These are phyloP conservation scores for Fistularia tabacaria DNA, from an alignment of 2,797 vertebrate species.

Conservation along the genomic window DNA sequence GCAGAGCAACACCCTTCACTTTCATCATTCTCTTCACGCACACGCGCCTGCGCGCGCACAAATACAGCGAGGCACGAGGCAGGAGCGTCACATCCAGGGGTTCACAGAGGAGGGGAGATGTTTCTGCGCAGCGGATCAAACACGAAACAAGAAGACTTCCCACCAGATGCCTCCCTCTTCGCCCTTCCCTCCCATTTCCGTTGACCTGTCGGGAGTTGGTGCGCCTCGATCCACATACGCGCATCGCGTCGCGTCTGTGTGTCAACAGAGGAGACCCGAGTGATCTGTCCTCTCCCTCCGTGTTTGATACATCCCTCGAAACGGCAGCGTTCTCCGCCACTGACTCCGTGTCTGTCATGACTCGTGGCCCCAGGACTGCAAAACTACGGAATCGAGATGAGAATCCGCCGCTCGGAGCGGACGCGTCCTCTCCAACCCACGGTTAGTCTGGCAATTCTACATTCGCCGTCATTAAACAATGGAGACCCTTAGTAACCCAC, in stretches of 20 bases:
- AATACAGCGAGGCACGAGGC: conserved; percentile 13
- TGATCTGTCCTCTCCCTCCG: conserved; percentile 18
- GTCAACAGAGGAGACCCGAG: conserved; percentile 30
- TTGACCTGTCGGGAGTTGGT: conserved; percentile 43
- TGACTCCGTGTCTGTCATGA: conserved; percentile 50
- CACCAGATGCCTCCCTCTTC: background rate
- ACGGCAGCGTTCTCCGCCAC: background rate
- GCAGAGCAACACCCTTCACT: conserved; percentile 16
- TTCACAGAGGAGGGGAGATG: conserved; percentile 15
- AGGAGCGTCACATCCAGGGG: conserved; percentile 36
- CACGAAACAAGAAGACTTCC: conserved; percentile 10
- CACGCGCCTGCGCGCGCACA: conserved; percentile 11
- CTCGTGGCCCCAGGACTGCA: conserved; percentile 37
- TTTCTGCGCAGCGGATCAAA: conserved; percentile 10
- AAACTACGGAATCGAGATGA: conserved; percentile 27
- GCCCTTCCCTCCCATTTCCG: conserved; percentile 9
- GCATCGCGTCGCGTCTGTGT: conserved; percentile 19
- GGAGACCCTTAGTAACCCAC: conserved; percentile 25
- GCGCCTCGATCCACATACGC: conserved; percentile 32
- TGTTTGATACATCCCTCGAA: conserved; percentile 5
- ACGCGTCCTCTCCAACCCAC: conserved; percentile 28
- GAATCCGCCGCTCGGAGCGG: too few species aligned
- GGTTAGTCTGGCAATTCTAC: conserved; percentile 10
- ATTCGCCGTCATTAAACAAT: conserved; percentile 31
- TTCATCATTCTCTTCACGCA: background rate